Base-by-base conservation (phyloP, 2,113 vertebrate genomes). In the Cnemophilus loriae region DNA sequence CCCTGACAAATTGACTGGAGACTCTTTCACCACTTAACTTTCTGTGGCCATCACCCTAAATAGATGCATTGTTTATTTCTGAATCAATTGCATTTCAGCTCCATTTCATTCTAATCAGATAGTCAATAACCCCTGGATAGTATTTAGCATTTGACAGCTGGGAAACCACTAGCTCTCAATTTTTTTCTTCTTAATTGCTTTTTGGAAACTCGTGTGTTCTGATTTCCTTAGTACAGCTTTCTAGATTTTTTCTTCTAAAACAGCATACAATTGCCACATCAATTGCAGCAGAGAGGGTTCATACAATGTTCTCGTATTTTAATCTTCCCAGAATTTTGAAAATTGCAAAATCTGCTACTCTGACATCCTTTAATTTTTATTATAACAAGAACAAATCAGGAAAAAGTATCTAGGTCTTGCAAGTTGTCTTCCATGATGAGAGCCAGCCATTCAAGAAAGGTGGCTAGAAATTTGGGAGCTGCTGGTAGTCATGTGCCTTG, bases 81-180 rank as follows among this genome's bases (percentile, higher is more conserved):
- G 65, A 97, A 96, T 97, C 97, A 97, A 96, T 96, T 91, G 89
- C 35, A 73, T 96, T 97, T 96, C 96, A 92, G 90, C 90, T 96
- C 87, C 67, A 94, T 97, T 97, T 96, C 95, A 90, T 96, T 96
- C 93, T 97, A 96, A 97, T 97, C 89, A 96, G 91, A 95, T 96
- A 90, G 94, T 96, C 96, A 94, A 96, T 97, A 97, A 88, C 56
- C 63, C 41, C 91, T 94, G 79, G 92, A 95, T 93, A 93, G 89
- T 90, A 94, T 82, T 97, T 93, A 95, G 92, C 78, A 94, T 87
- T 95, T 94, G 88, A 77, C 92, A 95, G 73, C 82, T 95, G 60
- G 65, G 70, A 87, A 94, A 83, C 63, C 64, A 95, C 21, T 42
- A 83, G 49, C n/a, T 85, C 61, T 84, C 16, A 16, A 46, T 86